A percentile compares a stretch with the other conserved stretches of the same genome.
phyloP scores from a whole-genome alignment of 2,888 invertebrate species.

The Ligdia adustata region DNA sequence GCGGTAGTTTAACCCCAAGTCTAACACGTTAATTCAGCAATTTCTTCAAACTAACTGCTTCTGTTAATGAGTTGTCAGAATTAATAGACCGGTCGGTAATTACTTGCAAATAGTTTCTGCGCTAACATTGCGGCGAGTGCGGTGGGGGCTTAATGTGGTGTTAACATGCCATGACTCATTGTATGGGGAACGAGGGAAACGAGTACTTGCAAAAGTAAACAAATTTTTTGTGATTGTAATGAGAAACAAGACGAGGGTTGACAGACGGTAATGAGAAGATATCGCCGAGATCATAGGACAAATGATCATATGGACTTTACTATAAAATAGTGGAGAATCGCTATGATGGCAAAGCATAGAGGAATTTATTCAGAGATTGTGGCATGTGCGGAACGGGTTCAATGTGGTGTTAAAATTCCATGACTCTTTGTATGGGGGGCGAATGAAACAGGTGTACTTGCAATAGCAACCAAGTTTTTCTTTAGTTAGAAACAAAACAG shows the following conservation, averaged over 20 bases:
- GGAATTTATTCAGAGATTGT: too few species aligned
- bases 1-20: slow-evolving; percentile 3
- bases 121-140: slow-evolving; percentile 26
- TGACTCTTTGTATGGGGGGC: background rate
- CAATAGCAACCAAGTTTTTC: too few species aligned
- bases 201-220: background rate
- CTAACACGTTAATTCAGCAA: slow-evolving; percentile 9
- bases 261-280: too few species aligned
- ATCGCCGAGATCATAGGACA: too few species aligned
- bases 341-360: too few species aligned
- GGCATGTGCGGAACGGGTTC: slow-evolving; percentile 20
- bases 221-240: too few species aligned
- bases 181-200: background rate
- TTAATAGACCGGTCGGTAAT: slow-evolving; percentile 39
- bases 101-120: slow-evolving; percentile 46
- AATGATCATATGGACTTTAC: too few species aligned
- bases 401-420: slow-evolving; percentile 35
- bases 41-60: slow-evolving; percentile 22
- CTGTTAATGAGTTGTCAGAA: slow-evolving; percentile 38
- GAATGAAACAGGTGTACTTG: background rate
- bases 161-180: slow-evolving; percentile 27
- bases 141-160: slow-evolving; percentile 29
- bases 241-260: too few species aligned
- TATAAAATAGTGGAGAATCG: too few species aligned
- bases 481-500: too few species aligned